Evolutionary conservation across 2,888 invertebrate species (phyloP).

Genomic region (Scrobipalpa costella): DNA sequence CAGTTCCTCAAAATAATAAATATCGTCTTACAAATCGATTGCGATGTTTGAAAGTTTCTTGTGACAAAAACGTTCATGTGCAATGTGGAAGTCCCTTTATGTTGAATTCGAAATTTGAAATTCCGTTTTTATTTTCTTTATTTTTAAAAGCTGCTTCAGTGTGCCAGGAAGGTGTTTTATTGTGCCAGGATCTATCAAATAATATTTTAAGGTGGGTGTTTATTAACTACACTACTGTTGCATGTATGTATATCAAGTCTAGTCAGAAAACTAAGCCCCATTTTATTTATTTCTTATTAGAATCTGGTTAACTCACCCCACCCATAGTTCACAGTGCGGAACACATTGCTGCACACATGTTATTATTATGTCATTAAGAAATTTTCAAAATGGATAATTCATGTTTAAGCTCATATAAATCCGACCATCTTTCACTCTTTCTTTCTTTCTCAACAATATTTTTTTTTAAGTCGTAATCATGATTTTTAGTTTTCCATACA

Average conservation of each 20-base stretch:
- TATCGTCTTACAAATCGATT: constrained; percentile 17
- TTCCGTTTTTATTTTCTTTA: background rate
- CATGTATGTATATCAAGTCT: no score
- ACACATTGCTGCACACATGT: no score
- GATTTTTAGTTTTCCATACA: no score
- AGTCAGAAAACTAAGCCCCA: no score
- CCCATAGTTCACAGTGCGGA: background rate
- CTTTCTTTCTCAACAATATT: no score
- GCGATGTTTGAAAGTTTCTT: background rate
- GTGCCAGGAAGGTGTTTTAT: constrained; percentile 4
- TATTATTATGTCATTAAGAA: no score
- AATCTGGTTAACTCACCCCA: constrained; percentile 1
- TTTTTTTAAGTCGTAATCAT: no score
- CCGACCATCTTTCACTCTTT: no score
- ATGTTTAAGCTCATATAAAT: no score
- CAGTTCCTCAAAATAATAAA: constrained; percentile 15
- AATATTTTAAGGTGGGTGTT: constrained; percentile 3
- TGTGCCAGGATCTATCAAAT: constrained; percentile 10
- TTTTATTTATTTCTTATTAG: background rate
- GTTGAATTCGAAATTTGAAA: background rate
- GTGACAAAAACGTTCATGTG: background rate
- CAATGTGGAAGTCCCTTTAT: background rate
- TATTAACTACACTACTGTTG: background rate
- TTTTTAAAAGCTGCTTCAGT: constrained; percentile 1
- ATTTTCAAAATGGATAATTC: no score